These are phyloP conservation scores for Peromyscus aztecus DNA, from an alignment of 2,797 vertebrate genomes.

Conservation along the genomic window DNA sequence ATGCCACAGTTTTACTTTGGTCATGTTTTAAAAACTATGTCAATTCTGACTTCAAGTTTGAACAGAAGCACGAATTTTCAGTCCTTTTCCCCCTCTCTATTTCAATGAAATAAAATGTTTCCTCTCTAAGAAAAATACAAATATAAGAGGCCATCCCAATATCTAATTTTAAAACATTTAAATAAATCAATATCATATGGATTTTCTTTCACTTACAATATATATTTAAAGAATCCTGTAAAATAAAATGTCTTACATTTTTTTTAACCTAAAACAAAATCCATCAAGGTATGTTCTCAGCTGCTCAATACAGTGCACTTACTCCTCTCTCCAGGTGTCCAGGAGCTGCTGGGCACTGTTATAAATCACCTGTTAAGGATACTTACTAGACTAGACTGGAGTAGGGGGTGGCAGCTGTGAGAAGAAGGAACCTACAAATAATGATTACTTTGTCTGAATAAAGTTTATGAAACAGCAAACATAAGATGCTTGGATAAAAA, in stretches of 20 bases:
- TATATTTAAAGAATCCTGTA: slow-evolving; percentile 73
- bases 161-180: slow-evolving; percentile 82
- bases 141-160: slow-evolving; percentile 68
- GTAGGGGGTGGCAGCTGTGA: not conserved
- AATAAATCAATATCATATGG: slow-evolving; percentile 80
- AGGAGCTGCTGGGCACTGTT: not conserved
- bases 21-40: slow-evolving; percentile 71
- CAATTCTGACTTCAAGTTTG: slow-evolving; percentile 72
- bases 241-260: slow-evolving; percentile 75
- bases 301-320: slow-evolving; percentile 58
- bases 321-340: slow-evolving; percentile 29
- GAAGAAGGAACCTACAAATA: slow-evolving; percentile 11
- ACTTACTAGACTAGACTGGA: slow-evolving; percentile 29
- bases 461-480: slow-evolving; percentile 51
- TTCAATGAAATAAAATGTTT: slow-evolving; percentile 68
- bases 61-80: slow-evolving; percentile 54
- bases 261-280: slow-evolving; percentile 71
- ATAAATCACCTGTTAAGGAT: slow-evolving; percentile 68
- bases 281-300: slow-evolving; percentile 69
- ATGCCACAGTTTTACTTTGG: slow-evolving; percentile 60
- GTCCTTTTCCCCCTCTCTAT: not conserved
- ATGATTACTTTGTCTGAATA: slow-evolving; percentile 22
- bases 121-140: slow-evolving; percentile 75
- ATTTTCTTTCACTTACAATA: slow-evolving; percentile 81
- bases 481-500: slow-evolving; percentile 23